phyloP scores from a whole-genome alignment of 2,113 vertebrate genomes.

The Rhagologus leucostigma region DNA sequence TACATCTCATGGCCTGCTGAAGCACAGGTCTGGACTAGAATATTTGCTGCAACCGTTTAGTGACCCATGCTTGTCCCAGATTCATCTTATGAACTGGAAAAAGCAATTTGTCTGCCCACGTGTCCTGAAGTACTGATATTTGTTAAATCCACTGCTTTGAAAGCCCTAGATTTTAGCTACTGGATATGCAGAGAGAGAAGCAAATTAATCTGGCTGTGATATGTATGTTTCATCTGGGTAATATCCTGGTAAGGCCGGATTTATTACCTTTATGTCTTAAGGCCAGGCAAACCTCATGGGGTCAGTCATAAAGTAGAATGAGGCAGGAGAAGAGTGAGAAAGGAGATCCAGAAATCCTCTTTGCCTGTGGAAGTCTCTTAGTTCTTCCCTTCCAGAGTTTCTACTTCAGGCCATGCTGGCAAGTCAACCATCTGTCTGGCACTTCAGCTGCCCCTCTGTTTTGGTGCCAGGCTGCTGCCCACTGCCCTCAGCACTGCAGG shows the following conservation, averaged over 20 bases:
- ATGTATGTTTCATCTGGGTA: not conserved
- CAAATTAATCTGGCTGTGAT: not conserved
- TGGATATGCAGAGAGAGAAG: not conserved
- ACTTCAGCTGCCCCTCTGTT: not conserved
- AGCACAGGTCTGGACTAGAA: not conserved
- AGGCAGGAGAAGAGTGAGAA: not conserved
- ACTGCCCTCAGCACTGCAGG: rapidly evolving
- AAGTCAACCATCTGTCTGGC: not conserved
- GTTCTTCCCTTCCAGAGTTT: not conserved
- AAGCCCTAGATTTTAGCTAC: not conserved
- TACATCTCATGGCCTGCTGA: not conserved
- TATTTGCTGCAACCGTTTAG: not conserved
- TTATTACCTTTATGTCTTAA: not conserved
- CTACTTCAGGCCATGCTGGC: not conserved
- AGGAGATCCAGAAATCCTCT: not conserved
- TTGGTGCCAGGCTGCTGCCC: not conserved
- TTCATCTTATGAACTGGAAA: not conserved
- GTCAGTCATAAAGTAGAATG: not conserved
- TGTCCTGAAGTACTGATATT: not conserved
- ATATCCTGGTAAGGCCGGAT: not conserved
- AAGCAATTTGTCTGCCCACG: not conserved
- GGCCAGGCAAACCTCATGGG: not conserved
- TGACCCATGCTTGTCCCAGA: not conserved
- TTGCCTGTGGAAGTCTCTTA: not conserved
- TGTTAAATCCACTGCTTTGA: not conserved